Evolutionary conservation across 2,888 invertebrate species (phyloP).

Genomic region (Villa cingulata): DNA sequence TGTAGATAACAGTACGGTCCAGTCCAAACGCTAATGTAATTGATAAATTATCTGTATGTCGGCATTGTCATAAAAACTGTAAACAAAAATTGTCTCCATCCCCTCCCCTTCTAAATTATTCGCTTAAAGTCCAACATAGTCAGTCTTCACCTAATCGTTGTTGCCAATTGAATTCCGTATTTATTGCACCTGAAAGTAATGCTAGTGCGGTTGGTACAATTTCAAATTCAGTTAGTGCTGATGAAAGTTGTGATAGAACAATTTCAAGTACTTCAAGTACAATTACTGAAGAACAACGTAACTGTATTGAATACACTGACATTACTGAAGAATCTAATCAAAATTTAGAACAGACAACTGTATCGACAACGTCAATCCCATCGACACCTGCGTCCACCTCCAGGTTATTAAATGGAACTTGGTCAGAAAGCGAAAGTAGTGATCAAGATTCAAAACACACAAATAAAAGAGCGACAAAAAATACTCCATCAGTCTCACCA

Average conservation of each 20-base stretch:
- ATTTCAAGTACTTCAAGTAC: conserved; percentile 31
- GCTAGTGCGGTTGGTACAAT: background rate
- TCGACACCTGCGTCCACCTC: conserved; percentile 3
- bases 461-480: background rate
- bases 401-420: conserved; percentile 8
- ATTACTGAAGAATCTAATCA: background rate
- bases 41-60: conserved; percentile 59
- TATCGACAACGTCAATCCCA: conserved; percentile 4
- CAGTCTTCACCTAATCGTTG: conserved; percentile 36
- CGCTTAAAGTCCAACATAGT: conserved; percentile 35
- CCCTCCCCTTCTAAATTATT: conserved; percentile 27
- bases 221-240: background rate
- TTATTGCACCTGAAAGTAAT: background rate
- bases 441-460: background rate
- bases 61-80: conserved; percentile 67
- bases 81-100: conserved; percentile 25
- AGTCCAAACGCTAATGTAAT: conserved; percentile 51
- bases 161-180: conserved; percentile 27
- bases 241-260: conserved; percentile 19
- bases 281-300: conserved; percentile 24
- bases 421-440: conserved; percentile 7
- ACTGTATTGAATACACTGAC: conserved; percentile 17
- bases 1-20: conserved; percentile 60
- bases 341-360: background rate
- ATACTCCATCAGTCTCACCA: conserved; percentile 1